A percentile compares a stretch with the other conserved stretches of the same genome.
phyloP scores from a whole-genome alignment of 2,113 vertebrate genomes.

The Phaethornis superciliosus region DNA sequence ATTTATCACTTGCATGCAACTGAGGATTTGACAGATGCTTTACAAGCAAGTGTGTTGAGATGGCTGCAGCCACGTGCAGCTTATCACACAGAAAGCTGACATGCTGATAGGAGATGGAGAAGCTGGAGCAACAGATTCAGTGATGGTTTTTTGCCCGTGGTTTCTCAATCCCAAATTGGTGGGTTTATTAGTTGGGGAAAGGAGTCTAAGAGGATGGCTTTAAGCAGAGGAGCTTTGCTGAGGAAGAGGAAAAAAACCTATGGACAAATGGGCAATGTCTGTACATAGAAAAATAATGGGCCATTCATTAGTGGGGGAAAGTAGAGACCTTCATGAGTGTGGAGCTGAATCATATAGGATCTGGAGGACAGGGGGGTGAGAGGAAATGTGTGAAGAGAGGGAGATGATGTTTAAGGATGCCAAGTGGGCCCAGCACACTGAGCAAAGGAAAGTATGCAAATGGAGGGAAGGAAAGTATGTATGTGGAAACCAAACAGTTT shows the following conservation, averaged over 20 bases:
- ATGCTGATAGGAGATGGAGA: neutral
- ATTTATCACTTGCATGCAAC: neutral
- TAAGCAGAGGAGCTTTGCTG: neutral
- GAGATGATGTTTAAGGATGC: neutral
- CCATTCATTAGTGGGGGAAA: neutral
- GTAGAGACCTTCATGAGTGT: neutral
- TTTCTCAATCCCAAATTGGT: neutral
- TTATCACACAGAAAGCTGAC: neutral
- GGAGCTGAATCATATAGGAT: neutral
- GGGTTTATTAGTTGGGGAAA: neutral
- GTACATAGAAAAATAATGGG: neutral
- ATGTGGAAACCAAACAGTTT: neutral
- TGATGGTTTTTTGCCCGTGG: neutral
- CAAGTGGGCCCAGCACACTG: neutral
- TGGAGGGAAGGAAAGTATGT: neutral
- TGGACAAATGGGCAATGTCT: neutral
- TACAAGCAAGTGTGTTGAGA: neutral
- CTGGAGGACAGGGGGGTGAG: neutral
- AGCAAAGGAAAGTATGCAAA: neutral
- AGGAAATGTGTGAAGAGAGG: neutral
- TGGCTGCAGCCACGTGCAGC: neutral
- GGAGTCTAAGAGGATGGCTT: neutral
- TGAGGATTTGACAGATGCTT: neutral
- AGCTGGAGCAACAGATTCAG: neutral
- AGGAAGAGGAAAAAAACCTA: neutral